Base-by-base conservation (phyloP, 2,888 invertebrate species). In the Ophion ventricosus region DNA sequence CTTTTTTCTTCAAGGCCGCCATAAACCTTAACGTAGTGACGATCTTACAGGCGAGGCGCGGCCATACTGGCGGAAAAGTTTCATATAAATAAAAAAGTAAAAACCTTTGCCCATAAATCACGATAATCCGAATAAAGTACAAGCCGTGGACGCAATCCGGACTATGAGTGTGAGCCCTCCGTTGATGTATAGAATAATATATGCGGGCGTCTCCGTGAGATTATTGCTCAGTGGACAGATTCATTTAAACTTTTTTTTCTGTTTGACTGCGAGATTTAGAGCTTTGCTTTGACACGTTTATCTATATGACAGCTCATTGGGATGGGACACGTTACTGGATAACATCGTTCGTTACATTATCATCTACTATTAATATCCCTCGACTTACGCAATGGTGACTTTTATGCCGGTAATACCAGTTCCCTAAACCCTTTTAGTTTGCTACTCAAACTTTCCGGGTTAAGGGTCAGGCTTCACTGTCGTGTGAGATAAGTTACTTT, bases 311-410 rank as follows among this genome's bases (percentile, higher is more conserved):
- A 5, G 14, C 57, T 43, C 59, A 56, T 43, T 43, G 57, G 59
- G 43, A 77, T 77, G 25, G 66, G 23, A 57, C 57, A 77, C 43
- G 29, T 57, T 56, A 40, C 40, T 64, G 75, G 70, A 35, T 70
- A 40, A 72, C 80, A 73, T 64, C 25, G 54, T 64, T 35, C 25
- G 61, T 75, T 64, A 49, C 81, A 66, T 57, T 49, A 75, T 82
- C 64, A 61, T 70, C 59, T 81, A 40, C 66, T 64, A 84, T 81
- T 82, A 84, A 82, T 81, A 75, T 75, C n/a, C 54, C 78, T 66
- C 64, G 78, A 59, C 57, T 74, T 57, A 63, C 57, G 17, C 29
- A n/a, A 70, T 57, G 11, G 56, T 63, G 64, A 74, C 78, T 43
- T 74, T 81, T 78, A 66, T 74, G 49, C 77, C 70, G 49, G 64